These are phyloP conservation scores for Melanophora roralis DNA, from an alignment of 2,888 invertebrate species.

Conservation along the genomic window DNA sequence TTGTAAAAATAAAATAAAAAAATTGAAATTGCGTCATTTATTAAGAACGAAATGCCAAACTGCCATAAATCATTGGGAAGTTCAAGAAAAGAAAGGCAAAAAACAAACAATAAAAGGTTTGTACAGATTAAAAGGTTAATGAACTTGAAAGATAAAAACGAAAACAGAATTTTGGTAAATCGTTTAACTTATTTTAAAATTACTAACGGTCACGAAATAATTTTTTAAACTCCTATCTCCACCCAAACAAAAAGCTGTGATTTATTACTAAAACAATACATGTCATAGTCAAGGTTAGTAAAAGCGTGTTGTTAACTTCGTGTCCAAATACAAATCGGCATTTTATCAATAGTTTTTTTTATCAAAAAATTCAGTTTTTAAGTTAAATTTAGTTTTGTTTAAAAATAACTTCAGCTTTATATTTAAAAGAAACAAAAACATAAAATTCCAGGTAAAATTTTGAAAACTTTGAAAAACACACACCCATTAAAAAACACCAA, in stretches of 20 bases:
- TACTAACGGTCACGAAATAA: background rate
- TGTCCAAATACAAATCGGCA: background rate
- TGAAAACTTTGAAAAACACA: background rate
- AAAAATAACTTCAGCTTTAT: too few species aligned
- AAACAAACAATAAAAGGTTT: too few species aligned
- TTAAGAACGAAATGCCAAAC: background rate
- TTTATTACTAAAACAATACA: constrained; percentile 67
- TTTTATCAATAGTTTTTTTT: too few species aligned
- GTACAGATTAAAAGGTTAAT: constrained; percentile 6
- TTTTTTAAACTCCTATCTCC: background rate
- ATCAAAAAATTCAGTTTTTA: too few species aligned
- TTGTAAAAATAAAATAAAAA: background rate
- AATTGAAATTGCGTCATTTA: constrained; percentile 12
- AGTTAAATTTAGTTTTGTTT: too few species aligned
- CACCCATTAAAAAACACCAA: constrained; percentile 3
- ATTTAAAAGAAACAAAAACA: constrained; percentile 15
- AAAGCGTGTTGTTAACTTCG: constrained; percentile 64
- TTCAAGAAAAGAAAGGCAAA: background rate
- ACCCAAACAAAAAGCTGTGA: constrained; percentile 16
- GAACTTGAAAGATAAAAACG: constrained; percentile 2
- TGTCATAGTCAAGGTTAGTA: constrained; percentile 73
- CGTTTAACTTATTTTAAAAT: background rate
- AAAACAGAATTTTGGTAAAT: constrained; percentile 2
- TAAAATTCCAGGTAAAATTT: background rate
- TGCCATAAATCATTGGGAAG: background rate